Base-by-base conservation (phyloP, 1,140 invertebrate species). In the Drosophila melanogaster region DNA sequence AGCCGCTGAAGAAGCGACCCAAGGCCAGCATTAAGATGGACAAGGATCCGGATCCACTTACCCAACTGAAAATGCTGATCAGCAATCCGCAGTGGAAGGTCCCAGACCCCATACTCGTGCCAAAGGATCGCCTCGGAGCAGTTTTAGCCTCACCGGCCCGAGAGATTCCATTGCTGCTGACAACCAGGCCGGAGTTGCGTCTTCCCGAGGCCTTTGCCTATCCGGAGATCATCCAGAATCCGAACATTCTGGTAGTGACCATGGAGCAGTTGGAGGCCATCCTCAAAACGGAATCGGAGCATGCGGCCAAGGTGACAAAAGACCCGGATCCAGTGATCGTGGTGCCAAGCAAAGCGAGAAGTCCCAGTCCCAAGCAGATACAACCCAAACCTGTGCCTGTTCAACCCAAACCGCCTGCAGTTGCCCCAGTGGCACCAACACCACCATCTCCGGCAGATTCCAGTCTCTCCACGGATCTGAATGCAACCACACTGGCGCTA, bases 101-200 rank as follows among this genome's bases (percentile, higher is more conserved):
- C 79, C 96, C 96, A 11, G 96, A 97, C 94, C 96, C 96, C 11
- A 92, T 97, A 56, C 89, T 97, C 53, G 95, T 97, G 44, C 96
- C 96, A 22, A 95, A 96, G 84, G 94, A 96, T 81, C 94, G 94
- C 75, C 91, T 97, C 33, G 94, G 95, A 15, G 93, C 94, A 8
- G 94, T 97, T 14, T 92, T 96, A n/a, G 94, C 94, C 0, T 94
- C 94, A 1, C 96, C 96, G 1, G 95, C 94, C 0, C 94, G 93
- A 41, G 96, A 97, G 93, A 97, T 97, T 57, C 96, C 96, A 0
- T 93, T 95, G 57, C 92, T 97, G 37, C 83, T 97, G 6, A 93
- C 95, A 46, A 94, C 94, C 37, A 92, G 95, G 47, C 96, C 95
- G 0, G 95, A 96, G 92, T 90, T 96, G 19, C 93, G 95, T 61